A percentile compares a stretch with the other conserved stretches of the same genome.
Conservation (phyloP, 2,888 invertebrate species). For the Dichetophora obliterata region DNA sequence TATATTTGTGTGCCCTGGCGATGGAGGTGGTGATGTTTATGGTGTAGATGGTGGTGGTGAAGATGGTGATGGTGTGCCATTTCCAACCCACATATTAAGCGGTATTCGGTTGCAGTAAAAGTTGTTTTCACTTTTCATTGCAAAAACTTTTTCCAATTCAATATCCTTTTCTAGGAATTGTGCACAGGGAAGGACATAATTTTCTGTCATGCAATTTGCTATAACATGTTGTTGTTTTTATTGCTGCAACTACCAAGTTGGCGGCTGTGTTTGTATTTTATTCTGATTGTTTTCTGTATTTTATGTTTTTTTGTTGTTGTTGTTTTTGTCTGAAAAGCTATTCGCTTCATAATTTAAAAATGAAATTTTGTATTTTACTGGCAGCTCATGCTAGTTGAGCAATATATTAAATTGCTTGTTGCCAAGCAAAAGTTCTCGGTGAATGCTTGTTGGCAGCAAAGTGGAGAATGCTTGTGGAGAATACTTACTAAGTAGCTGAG, state of each 20-base stretch:
- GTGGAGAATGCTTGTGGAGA: too few species aligned
- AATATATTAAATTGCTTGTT: not conserved
- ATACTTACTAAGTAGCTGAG: too few species aligned
- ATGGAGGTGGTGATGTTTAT: not conserved
- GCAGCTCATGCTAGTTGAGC: not conserved
- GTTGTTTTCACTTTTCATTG: slow-evolving; percentile 63
- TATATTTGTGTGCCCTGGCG: not conserved
- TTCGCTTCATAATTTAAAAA: not conserved
- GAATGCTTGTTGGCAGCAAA: not conserved
- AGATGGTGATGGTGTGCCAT: slow-evolving; percentile 49
- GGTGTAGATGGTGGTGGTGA: slow-evolving; percentile 16
- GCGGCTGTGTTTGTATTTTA: not conserved
- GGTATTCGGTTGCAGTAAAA: slow-evolving; percentile 57
- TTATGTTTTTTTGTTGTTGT: not conserved
- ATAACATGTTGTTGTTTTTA: not conserved
- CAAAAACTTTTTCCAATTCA: slow-evolving; percentile 37
- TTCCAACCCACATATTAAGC: slow-evolving; percentile 46
- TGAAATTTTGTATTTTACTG: slow-evolving; percentile 14
- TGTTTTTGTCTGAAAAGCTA: not conserved
- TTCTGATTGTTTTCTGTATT: not conserved
- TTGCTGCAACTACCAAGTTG: not conserved
- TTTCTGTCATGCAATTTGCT: slow-evolving; percentile 28
- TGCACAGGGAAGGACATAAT: not conserved
- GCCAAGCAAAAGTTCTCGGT: not conserved
- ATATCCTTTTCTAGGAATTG: slow-evolving; percentile 43